Evolutionary conservation across 2,797 vertebrate genomes (phyloP), one percentile per base, ranked within the genome.

Genomic region (Pelodytes ibericus): DNA sequence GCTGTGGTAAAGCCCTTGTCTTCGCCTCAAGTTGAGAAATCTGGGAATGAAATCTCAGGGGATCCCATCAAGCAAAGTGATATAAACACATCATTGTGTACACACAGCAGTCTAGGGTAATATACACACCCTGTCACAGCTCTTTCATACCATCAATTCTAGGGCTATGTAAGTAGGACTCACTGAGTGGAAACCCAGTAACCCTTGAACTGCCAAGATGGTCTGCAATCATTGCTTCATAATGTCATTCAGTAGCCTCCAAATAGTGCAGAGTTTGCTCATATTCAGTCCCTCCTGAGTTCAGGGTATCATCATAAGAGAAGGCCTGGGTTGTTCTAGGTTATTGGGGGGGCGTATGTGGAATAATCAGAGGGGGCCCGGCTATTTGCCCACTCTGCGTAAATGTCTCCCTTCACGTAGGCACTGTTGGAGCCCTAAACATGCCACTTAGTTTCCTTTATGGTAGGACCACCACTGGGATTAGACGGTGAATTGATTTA

Each of bases 71-170:
- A 16, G 25, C 31, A 60, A 10, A 61, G 9, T 66, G 56, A 39
- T 61, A 68, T 75, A 75, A 61, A 75, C 56, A 75, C 39, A 36
- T 60, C 25, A 26, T 26, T 68, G 64, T 68, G 61, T 67, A 75
- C 64, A 61, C 27, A 64, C 73, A 51, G 33, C 53, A 74, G 29
- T 59, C 72, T 59, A 36, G 1, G 10, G 63, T 67, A 49, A 74
- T 67, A 67, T 67, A 74, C 27, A 74, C 72, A 67, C 36, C 25
- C 9, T 67, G 72, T 74, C 63, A 74, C 20, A 31, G 22, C 51
- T 41, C 41, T 30, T 72, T 39, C 58, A 13, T 44, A 39, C 62
- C 72, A 74, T 66, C 72, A 59, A 26, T 67, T 47, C 11, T 59
- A 25, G 56, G 26, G 36, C 24, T 59, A 6, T 30, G 16, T 25